These are phyloP conservation scores for Pimpla rufipes DNA, from an alignment of 2,888 invertebrate species.

Conservation along the genomic window DNA sequence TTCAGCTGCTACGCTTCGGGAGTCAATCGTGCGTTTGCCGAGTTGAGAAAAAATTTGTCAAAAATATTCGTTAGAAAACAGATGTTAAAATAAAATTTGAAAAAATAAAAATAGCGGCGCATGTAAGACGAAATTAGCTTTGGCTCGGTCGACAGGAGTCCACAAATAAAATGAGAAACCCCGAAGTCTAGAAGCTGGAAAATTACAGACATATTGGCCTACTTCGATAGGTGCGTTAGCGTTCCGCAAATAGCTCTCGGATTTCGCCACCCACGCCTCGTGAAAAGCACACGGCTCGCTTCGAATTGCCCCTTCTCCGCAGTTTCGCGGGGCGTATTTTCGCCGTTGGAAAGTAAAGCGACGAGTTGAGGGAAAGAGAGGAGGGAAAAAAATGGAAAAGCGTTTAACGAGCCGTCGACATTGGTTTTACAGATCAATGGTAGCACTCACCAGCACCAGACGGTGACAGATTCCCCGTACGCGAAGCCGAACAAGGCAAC, in stretches of 20 bases:
- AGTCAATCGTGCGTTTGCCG: too few relatives aligned
- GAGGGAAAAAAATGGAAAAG: neutral
- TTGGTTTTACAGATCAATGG: constrained; percentile 87
- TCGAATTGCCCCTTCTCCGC: neutral
- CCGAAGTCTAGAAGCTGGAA: neutral
- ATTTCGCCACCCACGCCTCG: constrained; percentile 52
- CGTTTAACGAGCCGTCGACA: neutral
- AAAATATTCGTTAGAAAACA: neutral
- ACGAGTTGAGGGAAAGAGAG: neutral
- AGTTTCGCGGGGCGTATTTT: neutral
- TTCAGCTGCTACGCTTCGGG: too few relatives aligned
- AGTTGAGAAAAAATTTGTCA: too few relatives aligned
- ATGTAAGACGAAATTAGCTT: neutral
- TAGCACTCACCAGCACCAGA: constrained; percentile 88
- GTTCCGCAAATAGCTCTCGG: constrained; percentile 57
- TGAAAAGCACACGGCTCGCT: constrained; percentile 54
- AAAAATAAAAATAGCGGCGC: neutral
- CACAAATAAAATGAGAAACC: constrained; percentile 18
- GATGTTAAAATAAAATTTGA: neutral
- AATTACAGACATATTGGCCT: constrained; percentile 37
- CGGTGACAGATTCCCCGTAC: constrained; percentile 90
- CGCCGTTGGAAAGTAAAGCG: neutral
- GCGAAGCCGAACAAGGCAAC: constrained; percentile 89
- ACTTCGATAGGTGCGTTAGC: constrained; percentile 32
- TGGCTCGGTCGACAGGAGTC: neutral